These are phyloP conservation scores for Pocillopora meandrina DNA, from an alignment of 92 coral and sea anemone genomes.

Conservation along the genomic window DNA sequence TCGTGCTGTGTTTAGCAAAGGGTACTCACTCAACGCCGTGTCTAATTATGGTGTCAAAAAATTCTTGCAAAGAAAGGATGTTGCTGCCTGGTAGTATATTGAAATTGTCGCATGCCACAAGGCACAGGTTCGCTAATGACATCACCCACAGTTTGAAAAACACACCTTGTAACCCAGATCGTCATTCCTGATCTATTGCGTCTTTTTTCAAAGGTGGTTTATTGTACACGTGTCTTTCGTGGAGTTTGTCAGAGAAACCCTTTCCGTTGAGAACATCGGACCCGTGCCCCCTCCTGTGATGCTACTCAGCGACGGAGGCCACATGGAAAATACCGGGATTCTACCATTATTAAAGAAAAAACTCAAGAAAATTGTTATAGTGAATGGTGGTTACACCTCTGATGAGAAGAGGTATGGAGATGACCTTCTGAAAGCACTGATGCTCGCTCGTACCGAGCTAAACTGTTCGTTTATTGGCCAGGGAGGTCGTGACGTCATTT, in stretches of 20 bases:
- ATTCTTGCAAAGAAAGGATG: too few species aligned
- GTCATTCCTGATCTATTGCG: too few species aligned
- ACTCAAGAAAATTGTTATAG: slow-evolving; percentile 18
- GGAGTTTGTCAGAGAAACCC: slow-evolving; percentile 49
- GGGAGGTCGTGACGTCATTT: slow-evolving; percentile 37
- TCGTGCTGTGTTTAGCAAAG: too few species aligned
- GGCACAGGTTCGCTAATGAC: too few species aligned
- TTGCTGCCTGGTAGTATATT: too few species aligned
- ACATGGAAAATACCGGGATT: slow-evolving; percentile 69
- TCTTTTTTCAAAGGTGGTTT: slow-evolving; percentile 53
- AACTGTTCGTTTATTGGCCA: slow-evolving; percentile 42
- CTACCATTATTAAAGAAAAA: slow-evolving; percentile 62
- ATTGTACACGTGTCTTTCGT: slow-evolving; percentile 52
- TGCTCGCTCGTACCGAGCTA: slow-evolving; percentile 48
- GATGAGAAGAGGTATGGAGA: slow-evolving; percentile 19
- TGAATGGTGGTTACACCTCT: slow-evolving; percentile 36
- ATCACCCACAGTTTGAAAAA: too few species aligned
- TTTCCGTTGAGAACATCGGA: slow-evolving; percentile 46
- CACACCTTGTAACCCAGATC: background rate
- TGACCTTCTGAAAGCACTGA: slow-evolving; percentile 35
- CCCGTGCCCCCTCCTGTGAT: slow-evolving; percentile 63
- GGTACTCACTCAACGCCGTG: too few species aligned
- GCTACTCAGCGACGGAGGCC: slow-evolving; percentile 79
- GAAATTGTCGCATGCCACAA: too few species aligned
- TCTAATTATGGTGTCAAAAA: too few species aligned